Percentiles rank a stretch among this genome's conserved stretches.
Evolutionary conservation across 1,140 invertebrate genomes (phyloP).

Genomic region (Ips nitidus): DNA sequence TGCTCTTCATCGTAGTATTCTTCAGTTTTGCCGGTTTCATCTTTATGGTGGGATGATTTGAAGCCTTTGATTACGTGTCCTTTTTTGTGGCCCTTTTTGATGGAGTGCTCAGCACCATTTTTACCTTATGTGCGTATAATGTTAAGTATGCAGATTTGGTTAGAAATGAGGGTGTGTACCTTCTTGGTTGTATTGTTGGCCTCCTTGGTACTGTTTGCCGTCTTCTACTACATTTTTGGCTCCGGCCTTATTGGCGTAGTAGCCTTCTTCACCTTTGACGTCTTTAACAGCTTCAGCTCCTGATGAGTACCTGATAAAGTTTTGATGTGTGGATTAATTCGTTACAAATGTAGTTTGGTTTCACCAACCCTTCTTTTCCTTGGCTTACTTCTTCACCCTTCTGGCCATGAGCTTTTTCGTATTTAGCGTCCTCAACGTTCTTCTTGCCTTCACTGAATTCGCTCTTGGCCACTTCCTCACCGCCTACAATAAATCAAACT

Average conservation of each 20-base stretch:
- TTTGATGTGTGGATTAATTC: not conserved
- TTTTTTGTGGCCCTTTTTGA: constrained; percentile 63
- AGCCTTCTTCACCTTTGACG: constrained; percentile 58
- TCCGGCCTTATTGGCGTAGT: constrained; percentile 58
- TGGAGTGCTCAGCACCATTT: constrained; percentile 57
- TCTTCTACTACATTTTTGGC: constrained; percentile 60
- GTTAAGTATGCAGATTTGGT: not conserved
- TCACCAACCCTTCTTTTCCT: constrained; percentile 53
- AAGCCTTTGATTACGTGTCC: constrained; percentile 66
- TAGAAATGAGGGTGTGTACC: constrained; percentile 48
- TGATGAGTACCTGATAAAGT: constrained; percentile 48
- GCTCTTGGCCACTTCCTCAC: constrained; percentile 57
- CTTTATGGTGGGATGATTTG: constrained; percentile 65
- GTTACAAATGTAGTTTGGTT: not conserved
- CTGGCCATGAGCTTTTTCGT: constrained; percentile 57
- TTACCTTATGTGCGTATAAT: constrained; percentile 42
- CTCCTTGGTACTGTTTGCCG: constrained; percentile 59
- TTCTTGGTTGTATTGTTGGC: constrained; percentile 57
- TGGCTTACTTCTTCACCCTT: constrained; percentile 56
- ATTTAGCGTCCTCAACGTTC: constrained; percentile 56
- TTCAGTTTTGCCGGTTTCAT: constrained; percentile 66
- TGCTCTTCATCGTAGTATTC: constrained; percentile 68
- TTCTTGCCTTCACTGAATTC: constrained; percentile 59
- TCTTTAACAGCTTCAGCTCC: constrained; percentile 55
- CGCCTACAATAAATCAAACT: constrained; percentile 36